Evolutionary conservation across 2,113 vertebrate genomes (phyloP).

Genomic region (Anarhynchus alexandrinus): DNA sequence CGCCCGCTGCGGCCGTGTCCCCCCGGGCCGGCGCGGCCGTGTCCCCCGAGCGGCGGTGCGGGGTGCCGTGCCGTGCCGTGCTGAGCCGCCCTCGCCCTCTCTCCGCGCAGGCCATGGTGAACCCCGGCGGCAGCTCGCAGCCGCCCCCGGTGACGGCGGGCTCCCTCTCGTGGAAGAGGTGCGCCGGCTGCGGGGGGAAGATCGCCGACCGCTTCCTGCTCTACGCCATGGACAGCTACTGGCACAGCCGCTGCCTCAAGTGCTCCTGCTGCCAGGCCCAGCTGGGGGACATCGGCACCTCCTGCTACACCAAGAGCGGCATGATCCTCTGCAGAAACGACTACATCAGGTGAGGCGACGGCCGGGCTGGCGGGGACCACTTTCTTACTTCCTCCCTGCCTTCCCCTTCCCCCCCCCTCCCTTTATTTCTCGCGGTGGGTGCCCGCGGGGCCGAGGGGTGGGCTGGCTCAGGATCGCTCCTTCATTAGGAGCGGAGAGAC

Average conservation of each 20-base stretch:
- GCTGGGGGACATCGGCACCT: slow-evolving; percentile 97
- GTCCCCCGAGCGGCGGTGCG: not conserved
- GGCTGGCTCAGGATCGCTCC: not conserved
- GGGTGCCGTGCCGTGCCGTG: too few relatives aligned
- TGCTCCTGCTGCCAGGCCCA: slow-evolving; percentile 99
- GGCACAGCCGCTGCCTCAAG: slow-evolving; percentile 99
- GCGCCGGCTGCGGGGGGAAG: slow-evolving; percentile 96
- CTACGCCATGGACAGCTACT: slow-evolving; percentile 99
- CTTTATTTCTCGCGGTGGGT: not conserved
- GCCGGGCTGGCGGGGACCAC: not conserved
- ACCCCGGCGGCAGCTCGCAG: slow-evolving; percentile 93
- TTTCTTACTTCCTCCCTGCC: not conserved
- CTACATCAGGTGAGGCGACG: slow-evolving; percentile 92
- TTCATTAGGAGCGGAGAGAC: not conserved
- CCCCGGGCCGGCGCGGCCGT: not conserved
- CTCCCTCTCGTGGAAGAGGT: slow-evolving; percentile 95
- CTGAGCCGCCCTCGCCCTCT: not conserved
- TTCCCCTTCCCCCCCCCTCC: too few relatives aligned
- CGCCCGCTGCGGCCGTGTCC: not conserved
- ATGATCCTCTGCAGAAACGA: slow-evolving; percentile 99
- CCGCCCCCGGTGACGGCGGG: slow-evolving; percentile 89
- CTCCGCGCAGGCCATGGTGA: slow-evolving; percentile 87
- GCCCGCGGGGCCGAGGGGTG: not conserved
- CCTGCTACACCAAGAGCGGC: slow-evolving; percentile 98
- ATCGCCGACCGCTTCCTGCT: slow-evolving; percentile 98